A percentile compares a stretch with the other conserved stretches of the same genome.
These are phyloP conservation scores for Ichneumon xanthorius DNA, from an alignment of 2,888 invertebrate genomes.

Conservation along the genomic window DNA sequence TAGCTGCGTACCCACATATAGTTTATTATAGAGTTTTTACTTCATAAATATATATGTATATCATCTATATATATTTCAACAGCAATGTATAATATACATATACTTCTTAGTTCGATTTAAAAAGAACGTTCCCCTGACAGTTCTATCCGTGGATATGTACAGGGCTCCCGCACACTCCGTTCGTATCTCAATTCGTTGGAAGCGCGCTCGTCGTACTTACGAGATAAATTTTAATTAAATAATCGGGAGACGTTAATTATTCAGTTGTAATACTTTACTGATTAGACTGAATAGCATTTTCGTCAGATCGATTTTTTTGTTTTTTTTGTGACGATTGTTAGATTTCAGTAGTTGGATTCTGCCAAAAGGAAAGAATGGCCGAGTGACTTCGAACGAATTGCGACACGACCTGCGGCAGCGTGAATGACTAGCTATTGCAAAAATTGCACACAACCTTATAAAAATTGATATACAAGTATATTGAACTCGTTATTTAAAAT, in stretches of 20 bases:
- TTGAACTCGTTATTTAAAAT: constrained; percentile 1
- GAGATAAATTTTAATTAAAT: background rate
- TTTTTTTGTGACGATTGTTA: background rate
- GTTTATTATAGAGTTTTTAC: constrained; percentile 68
- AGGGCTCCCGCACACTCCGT: constrained; percentile 22
- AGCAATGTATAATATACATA: constrained; percentile 65
- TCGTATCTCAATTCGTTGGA: constrained; percentile 12
- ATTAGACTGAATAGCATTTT: background rate
- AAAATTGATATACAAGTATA: constrained; percentile 29
- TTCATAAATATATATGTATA: constrained; percentile 42
- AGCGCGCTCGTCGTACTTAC: background rate
- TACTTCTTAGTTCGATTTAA: constrained; percentile 41
- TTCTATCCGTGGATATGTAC: constrained; percentile 51
- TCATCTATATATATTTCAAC: constrained; percentile 57
- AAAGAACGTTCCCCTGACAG: constrained; percentile 24
- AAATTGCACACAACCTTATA: constrained; percentile 54
- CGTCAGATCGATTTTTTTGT: background rate
- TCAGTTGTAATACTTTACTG: background rate
- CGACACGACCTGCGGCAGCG: background rate
- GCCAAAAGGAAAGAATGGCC: background rate
- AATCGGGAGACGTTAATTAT: background rate
- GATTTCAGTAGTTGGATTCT: background rate
- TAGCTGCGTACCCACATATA: constrained; percentile 60
- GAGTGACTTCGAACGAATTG: background rate
- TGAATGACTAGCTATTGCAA: constrained; percentile 57